Percentiles rank a stretch among this genome's conserved stretches.
Evolutionary conservation across 2,888 invertebrate genomes (phyloP).

Genomic region (Drosophila colorata): DNA sequence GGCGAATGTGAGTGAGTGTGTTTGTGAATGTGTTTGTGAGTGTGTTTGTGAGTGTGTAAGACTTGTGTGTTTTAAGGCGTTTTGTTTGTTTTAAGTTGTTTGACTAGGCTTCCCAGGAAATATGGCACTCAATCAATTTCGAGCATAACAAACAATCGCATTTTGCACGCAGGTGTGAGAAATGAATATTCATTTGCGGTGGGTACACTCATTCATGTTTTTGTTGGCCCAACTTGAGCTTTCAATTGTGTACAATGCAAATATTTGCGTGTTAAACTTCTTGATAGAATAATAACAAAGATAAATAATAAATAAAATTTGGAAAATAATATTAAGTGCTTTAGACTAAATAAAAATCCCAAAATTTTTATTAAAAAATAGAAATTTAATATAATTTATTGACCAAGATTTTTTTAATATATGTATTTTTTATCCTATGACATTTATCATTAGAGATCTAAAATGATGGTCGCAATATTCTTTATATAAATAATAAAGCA

Average conservation of each 20-base stretch:
- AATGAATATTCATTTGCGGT: constrained; percentile 31
- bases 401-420: too few relatives aligned
- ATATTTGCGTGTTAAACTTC: constrained; percentile 21
- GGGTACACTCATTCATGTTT: not conserved
- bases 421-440: not conserved
- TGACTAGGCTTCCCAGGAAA: constrained; percentile 34
- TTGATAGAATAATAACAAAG: constrained; percentile 14
- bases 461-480: too few relatives aligned
- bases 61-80: constrained; percentile 18
- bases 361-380: too few relatives aligned
- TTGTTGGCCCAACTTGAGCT: constrained; percentile 15
- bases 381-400: too few relatives aligned
- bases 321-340: not conserved
- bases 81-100: constrained; percentile 43
- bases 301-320: not conserved
- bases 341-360: too few relatives aligned
- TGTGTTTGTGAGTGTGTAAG: not conserved
- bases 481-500: too few relatives aligned
- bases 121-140: constrained; percentile 46
- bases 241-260: constrained; percentile 12
- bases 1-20: not conserved
- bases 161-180: constrained; percentile 22
- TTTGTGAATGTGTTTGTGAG: constrained; percentile 4
- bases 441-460: not conserved
- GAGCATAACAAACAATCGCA: constrained; percentile 34